Percentiles rank a stretch among this genome's conserved stretches.
Evolutionary conservation across 2,888 invertebrate species (phyloP).

Genomic region (Anticlea derivata): DNA sequence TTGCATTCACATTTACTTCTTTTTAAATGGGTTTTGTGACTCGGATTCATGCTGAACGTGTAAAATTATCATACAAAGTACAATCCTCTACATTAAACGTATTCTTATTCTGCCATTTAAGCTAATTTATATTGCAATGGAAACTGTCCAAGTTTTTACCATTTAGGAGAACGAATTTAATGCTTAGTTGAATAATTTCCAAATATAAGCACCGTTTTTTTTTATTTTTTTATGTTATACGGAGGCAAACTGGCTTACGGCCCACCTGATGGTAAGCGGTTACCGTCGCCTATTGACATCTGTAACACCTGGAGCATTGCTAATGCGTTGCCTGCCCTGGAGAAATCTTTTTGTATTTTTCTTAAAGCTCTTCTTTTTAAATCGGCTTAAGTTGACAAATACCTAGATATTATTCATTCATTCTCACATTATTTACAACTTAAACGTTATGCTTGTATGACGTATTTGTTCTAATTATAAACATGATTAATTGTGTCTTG

Average conservation of each 20-base stretch:
- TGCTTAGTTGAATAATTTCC: constrained; percentile 2
- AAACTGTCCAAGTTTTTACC: not conserved
- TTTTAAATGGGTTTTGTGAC: constrained; percentile 38
- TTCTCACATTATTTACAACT: constrained; percentile 29
- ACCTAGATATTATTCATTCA: constrained; percentile 31
- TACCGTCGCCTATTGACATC: too few species aligned
- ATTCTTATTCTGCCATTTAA: constrained; percentile 17
- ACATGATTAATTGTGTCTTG: constrained; percentile 31
- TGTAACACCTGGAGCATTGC: too few species aligned
- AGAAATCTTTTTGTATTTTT: too few species aligned
- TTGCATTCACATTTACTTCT: constrained; percentile 46
- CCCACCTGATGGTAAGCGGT: too few species aligned
- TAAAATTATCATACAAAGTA: constrained; percentile 31
- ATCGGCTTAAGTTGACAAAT: constrained; percentile 9
- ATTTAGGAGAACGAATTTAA: constrained; percentile 11
- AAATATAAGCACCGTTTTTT: not conserved
- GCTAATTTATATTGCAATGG: constrained; percentile 5
- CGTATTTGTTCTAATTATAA: constrained; percentile 35
- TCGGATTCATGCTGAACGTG: constrained; percentile 23
- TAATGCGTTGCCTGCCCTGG: too few species aligned
- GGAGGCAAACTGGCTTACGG: too few species aligned
- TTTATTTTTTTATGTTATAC: too few species aligned
- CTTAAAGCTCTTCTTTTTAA: too few species aligned
- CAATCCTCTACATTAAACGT: constrained; percentile 17
- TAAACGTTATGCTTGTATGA: constrained; percentile 29